Base-by-base conservation (phyloP, 2,113 vertebrate species). In the Syrrhaptes paradoxus region DNA sequence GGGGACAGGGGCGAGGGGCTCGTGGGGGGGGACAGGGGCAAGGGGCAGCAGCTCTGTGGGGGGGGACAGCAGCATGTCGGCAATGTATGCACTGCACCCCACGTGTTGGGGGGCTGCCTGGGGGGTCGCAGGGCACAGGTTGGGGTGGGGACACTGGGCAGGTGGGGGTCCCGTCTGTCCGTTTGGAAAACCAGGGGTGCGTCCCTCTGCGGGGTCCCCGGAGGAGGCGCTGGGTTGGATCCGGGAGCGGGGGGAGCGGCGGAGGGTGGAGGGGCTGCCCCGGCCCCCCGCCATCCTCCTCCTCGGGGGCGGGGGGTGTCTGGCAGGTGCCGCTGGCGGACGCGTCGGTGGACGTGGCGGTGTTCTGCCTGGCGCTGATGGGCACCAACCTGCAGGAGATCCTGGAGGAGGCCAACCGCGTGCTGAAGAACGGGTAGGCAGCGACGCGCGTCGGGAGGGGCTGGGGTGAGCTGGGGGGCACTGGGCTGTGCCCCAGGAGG, bases 291-390 rank as follows among this genome's bases (percentile, higher is more conserved):
- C 46, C 38, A 11, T 49, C 26, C 11, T 78, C 36, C 16, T 18
- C 22, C 11, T 49, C 24, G 57, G 70, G 34, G 45, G 4, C 17
- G 15, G 54, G 15, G 1, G 0, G 17, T 22, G 36, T 61, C 36
- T 28, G 32, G 9, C 81, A 99, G 99, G 99, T 99, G 32, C 99
- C 99, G 0, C 97, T 99, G 38, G 75, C 45, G 0, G 98, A 97
- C 8, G 74, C 91, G 51, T 98, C 98, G 2, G 98, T 99, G 80
- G 98, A 99, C 21, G 96, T 99, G 29, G 99, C 97, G 0, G 99
- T 99, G 78, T 99, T 99, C 97, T 99, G 99, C 92, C 98, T 99
- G 41, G 99, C 99, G 1, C 98, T 99, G 87, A 99, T 99, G 99
- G 99, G 99, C 70, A 99, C 98, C 78, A 99, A 99, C 91, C 98